Percentiles rank a stretch among this genome's conserved stretches.
phyloP scores from a whole-genome alignment of 92 coral and sea anemone species.

The Porites evermanni region DNA sequence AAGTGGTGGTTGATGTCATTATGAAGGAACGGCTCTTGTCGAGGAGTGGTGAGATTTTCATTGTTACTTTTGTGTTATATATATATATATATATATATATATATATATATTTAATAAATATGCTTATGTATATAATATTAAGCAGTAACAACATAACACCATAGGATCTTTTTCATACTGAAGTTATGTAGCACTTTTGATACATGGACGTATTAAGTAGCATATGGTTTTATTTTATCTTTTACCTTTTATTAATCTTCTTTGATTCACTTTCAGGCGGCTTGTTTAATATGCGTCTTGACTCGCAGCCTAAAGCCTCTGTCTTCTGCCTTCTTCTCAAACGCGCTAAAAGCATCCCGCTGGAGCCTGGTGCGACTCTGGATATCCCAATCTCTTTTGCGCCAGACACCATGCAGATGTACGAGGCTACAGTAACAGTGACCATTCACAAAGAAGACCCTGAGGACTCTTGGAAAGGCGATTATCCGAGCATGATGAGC shows the following conservation, averaged over 20 bases:
- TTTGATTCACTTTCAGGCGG: constrained; percentile 51
- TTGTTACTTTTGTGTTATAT: neutral
- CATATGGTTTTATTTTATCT: too few species aligned
- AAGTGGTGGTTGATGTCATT: constrained; percentile 86
- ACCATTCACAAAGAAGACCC: constrained; percentile 86
- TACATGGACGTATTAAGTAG: too few species aligned
- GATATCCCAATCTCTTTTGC: constrained; percentile 99
- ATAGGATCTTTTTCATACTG: too few species aligned
- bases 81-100: too few species aligned
- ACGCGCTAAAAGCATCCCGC: constrained; percentile 72
- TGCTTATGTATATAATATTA: too few species aligned
- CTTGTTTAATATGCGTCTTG: constrained; percentile 76
- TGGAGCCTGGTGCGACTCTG: constrained; percentile 79
- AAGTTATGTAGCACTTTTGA: too few species aligned
- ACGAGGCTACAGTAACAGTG: constrained; percentile 92
- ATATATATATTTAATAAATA: too few species aligned
- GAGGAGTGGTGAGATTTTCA: constrained; percentile 59
- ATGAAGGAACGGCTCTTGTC: constrained; percentile 86
- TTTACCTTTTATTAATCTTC: too few species aligned
- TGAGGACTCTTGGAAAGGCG: constrained; percentile 59
- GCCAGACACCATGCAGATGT: constrained; percentile 94
- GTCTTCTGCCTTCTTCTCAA: constrained; percentile 96
- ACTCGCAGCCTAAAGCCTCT: constrained; percentile 70
- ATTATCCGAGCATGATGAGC: constrained; percentile 74
- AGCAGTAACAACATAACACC: too few species aligned